These are phyloP conservation scores for Sceliomorpha sp. DNA, from an alignment of 2,888 invertebrate species.

Conservation along the genomic window DNA sequence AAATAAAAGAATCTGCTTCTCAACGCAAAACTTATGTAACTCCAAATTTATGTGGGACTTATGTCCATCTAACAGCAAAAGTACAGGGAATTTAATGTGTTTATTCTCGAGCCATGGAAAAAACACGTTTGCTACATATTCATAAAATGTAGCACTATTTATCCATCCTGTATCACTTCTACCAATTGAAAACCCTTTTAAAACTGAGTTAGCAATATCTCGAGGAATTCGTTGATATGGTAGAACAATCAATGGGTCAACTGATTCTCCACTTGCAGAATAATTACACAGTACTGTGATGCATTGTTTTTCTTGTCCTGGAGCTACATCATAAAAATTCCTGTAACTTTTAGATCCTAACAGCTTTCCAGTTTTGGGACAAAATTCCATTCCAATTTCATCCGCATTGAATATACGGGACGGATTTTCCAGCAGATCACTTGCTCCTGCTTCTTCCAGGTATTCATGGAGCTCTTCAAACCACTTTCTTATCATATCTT, in stretches of 20 bases:
- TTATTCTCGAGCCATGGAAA: conserved; percentile 60
- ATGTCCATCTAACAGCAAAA: conserved; percentile 65
- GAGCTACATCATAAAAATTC: conserved; percentile 44
- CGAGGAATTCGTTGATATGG: conserved; percentile 63
- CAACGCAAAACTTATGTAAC: conserved; percentile 61
- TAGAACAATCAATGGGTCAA: conserved; percentile 67
- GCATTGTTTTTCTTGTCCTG: conserved; percentile 39
- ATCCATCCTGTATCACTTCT: conserved; percentile 70
- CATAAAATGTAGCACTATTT: conserved; percentile 68
- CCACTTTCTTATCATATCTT: conserved; percentile 31
- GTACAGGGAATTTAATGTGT: conserved; percentile 58
- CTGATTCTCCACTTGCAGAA: conserved; percentile 28
- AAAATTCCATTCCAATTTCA: conserved; percentile 45
- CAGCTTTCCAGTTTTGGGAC: conserved; percentile 40
- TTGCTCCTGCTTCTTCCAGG: conserved; percentile 17
- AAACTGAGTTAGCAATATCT: conserved; percentile 47
- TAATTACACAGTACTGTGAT: conserved; percentile 23
- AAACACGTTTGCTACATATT: conserved; percentile 71
- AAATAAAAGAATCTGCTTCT: conserved; percentile 62
- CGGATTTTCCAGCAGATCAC: conserved; percentile 37
- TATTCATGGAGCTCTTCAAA: conserved; percentile 18
- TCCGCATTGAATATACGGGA: conserved; percentile 46
- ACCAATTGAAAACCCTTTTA: conserved; percentile 63
- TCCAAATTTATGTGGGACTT: conserved; percentile 62
- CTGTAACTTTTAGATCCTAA: conserved; percentile 28